Conservation (phyloP, 2,888 invertebrate species). For the Cosmopolites sordidus region DNA sequence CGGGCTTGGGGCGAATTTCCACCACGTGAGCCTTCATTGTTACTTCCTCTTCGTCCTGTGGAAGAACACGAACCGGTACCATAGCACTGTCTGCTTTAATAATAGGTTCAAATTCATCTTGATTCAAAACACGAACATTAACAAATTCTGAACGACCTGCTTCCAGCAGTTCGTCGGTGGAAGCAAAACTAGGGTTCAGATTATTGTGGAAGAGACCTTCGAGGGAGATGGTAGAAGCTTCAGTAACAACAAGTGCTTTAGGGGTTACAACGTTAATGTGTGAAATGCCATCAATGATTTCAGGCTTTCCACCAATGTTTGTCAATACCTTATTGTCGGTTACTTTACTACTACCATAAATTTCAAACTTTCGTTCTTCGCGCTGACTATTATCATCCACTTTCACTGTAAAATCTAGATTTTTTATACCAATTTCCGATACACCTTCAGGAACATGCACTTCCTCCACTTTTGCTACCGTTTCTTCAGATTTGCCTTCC, state of each 20-base stretch:
- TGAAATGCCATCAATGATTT: conserved; percentile 44
- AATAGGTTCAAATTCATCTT: conserved; percentile 31
- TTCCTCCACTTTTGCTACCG: conserved; percentile 31
- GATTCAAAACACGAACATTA: conserved; percentile 42
- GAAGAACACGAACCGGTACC: conserved; percentile 37
- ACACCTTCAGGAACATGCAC: conserved; percentile 21
- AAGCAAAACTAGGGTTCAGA: conserved; percentile 23
- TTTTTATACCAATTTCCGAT: conserved; percentile 29
- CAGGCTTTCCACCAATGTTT: conserved; percentile 8
- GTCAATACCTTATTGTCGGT: conserved; percentile 38
- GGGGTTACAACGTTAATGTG: conserved; percentile 44
- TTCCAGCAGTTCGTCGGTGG: conserved; percentile 44
- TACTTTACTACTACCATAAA: conserved; percentile 48
- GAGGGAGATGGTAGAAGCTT: conserved; percentile 64
- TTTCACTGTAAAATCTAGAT: conserved; percentile 26
- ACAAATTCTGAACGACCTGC: conserved; percentile 44
- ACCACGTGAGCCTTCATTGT: conserved; percentile 45
- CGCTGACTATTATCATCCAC: conserved; percentile 23
- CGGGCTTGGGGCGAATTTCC: conserved; percentile 42
- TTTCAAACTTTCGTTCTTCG: conserved; percentile 40
- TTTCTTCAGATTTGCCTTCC: conserved; percentile 10
- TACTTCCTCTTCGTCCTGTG: conserved; percentile 37
- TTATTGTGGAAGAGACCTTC: conserved; percentile 59
- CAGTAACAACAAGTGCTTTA: conserved; percentile 43
- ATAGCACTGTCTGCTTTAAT: conserved; percentile 27